Conservation (phyloP, 2,113 vertebrate genomes). For the Hippocampus comes region DNA sequence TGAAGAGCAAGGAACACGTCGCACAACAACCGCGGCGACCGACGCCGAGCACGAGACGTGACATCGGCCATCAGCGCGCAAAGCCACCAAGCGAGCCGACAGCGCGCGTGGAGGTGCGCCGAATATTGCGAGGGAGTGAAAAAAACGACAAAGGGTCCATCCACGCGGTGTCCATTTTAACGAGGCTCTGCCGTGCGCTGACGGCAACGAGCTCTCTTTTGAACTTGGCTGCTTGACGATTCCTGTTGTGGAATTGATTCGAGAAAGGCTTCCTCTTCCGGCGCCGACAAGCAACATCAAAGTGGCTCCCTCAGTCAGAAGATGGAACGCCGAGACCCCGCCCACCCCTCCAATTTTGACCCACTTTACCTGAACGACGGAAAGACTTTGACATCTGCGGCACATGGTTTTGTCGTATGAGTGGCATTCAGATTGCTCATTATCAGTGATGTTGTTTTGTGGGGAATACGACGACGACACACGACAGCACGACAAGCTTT, state of each 20-base stretch:
- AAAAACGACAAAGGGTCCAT: too few species aligned
- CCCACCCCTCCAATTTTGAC: neutral
- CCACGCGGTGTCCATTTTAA: too few species aligned
- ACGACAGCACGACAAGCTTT: too few species aligned
- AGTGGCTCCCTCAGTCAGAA: neutral
- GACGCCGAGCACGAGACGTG: too few species aligned
- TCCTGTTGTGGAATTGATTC: neutral
- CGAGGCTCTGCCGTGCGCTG: neutral
- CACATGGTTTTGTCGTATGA: neutral
- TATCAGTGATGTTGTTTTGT: neutral
- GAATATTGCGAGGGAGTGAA: neutral
- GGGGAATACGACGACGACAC: too few species aligned
- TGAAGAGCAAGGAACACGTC: conserved; percentile 17
- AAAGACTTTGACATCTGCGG: neutral
- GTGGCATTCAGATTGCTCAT: neutral
- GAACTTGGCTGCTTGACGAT: conserved; percentile 2
- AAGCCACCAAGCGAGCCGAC: conserved; percentile 6
- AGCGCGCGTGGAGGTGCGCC: too few species aligned
- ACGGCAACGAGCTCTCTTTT: neutral
- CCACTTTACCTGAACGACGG: neutral
- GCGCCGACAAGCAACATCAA: conserved; percentile 32
- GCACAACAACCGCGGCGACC: conserved; percentile 9
- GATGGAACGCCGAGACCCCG: neutral
- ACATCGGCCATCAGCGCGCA: conserved; percentile 25
- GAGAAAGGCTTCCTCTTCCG: conserved; percentile 25